Base-by-base conservation (phyloP, 2,113 vertebrate genomes). In the Malurus alboscapulatus region DNA sequence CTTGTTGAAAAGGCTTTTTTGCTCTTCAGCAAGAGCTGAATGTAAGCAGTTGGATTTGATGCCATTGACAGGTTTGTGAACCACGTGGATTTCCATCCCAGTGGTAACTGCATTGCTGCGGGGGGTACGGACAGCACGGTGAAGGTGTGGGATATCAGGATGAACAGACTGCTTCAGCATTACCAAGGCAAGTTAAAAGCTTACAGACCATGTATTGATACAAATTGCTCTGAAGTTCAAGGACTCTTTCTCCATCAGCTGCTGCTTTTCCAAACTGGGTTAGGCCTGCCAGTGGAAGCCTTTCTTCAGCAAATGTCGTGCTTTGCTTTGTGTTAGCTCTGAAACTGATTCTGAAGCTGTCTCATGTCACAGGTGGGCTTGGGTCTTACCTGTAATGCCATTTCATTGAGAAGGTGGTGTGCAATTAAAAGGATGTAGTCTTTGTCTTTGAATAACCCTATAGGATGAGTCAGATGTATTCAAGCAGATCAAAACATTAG, bases 61-160 rank as follows among this genome's bases (percentile, higher is more conserved):
- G 72, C 58, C 10, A 13, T 68, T 93, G 92, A 7, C 95, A 99
- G 99, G 72, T 99, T 98, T 94, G 98, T 99, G 91, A 99, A 97
- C 88, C 96, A 97, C 2, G 98, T 98, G 90, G 99, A 99, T 82
- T 99, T 99, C 88, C 99, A 99, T 79, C 99, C 99, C 40, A 99
- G 98, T 18, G 99, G 99, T 9, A 98, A 98, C 0, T 99, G 98
- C 88, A 98, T 99, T 8, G 99, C 99, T 7, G 98, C 98, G 0
- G 98, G 98, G 2, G 88, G 98, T 19, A 98, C 98, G 44, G 99
- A 99, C 96, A 98, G 98, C 97, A 99, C 98, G 0, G 98, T 99
- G 44, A 99, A 99, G 92, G 97, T 99, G 59, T 99, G 99, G 99
- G 99, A 99, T 22, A 96, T 99, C 89, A 98, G 99, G 91, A 98